These are phyloP conservation scores for Apantesis nais DNA, from an alignment of 2,888 invertebrate genomes.

Conservation along the genomic window DNA sequence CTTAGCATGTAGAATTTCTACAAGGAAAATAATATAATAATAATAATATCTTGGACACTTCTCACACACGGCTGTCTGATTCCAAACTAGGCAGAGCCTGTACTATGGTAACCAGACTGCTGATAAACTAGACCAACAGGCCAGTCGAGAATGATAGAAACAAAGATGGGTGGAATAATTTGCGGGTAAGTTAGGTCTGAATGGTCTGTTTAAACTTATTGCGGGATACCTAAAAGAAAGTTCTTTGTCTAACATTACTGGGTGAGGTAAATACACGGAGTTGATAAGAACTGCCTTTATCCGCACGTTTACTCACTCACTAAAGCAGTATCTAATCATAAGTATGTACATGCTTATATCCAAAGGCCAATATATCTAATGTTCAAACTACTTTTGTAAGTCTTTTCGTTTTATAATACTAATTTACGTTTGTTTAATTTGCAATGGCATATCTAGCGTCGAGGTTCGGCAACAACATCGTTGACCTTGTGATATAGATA, in stretches of 20 bases:
- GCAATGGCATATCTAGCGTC: background rate
- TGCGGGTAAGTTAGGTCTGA: slow-evolving; percentile 18
- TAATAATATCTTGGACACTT: too few relatives aligned
- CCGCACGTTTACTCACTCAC: slow-evolving; percentile 73
- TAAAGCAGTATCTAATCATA: slow-evolving; percentile 57
- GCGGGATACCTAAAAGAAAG: slow-evolving; percentile 43
- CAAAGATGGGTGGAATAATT: slow-evolving; percentile 2
- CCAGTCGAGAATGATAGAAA: too few relatives aligned
- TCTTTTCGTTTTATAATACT: background rate
- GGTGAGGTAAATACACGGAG: slow-evolving; percentile 41
- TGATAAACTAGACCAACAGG: too few relatives aligned
- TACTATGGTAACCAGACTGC: too few relatives aligned
- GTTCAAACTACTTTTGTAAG: slow-evolving; percentile 15
- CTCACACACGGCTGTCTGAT: too few relatives aligned
- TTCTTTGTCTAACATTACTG: slow-evolving; percentile 47
- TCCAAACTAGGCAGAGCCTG: too few relatives aligned
- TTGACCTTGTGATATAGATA: slow-evolving; percentile 33
- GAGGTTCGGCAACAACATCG: slow-evolving; percentile 17
- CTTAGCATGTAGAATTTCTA: slow-evolving; percentile 2
- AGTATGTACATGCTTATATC: slow-evolving; percentile 35
- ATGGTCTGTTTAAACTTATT: slow-evolving; percentile 28
- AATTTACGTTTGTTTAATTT: background rate
- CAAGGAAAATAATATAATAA: too few relatives aligned
- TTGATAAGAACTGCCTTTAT: slow-evolving; percentile 71
- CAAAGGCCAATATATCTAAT: slow-evolving; percentile 36